phyloP scores from a whole-genome alignment of 2,113 vertebrate species.

The Grammatotria lemairii region DNA sequence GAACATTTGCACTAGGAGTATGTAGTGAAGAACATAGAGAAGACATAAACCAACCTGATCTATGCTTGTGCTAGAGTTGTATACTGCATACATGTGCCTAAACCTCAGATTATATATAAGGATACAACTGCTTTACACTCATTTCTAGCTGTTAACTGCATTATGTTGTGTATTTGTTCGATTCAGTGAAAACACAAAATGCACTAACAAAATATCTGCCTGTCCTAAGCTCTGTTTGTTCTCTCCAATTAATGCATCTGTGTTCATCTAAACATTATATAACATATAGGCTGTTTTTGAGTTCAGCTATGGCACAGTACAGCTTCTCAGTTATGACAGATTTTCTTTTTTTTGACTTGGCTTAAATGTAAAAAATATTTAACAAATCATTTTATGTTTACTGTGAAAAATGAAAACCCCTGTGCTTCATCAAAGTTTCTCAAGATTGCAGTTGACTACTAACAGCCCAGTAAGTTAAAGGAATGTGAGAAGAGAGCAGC shows the following conservation, averaged over 20 bases:
- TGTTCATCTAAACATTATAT: neutral
- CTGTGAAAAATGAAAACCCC: neutral
- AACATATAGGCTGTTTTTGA: neutral
- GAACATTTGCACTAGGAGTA: constrained; percentile 18
- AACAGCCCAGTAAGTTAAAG: neutral
- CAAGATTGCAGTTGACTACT: neutral
- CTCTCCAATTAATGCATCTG: neutral
- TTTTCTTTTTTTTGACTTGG: neutral
- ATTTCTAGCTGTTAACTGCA: neutral
- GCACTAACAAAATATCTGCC: neutral
- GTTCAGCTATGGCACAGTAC: neutral
- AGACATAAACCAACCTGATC: neutral
- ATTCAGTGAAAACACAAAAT: neutral
- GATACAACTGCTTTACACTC: neutral
- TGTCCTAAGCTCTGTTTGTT: neutral
- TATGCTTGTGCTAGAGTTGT: neutral
- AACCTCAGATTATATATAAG: neutral
- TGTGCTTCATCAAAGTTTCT: neutral
- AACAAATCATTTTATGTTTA: neutral
- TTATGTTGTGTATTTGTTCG: neutral
- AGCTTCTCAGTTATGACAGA: neutral
- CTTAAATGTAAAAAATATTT: constrained; percentile 8
- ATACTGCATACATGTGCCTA: constrained; percentile 7
- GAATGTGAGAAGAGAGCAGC: neutral
- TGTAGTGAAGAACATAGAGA: neutral